Conservation (phyloP, 2,888 invertebrate genomes). For the Charanyca ferruginea region DNA sequence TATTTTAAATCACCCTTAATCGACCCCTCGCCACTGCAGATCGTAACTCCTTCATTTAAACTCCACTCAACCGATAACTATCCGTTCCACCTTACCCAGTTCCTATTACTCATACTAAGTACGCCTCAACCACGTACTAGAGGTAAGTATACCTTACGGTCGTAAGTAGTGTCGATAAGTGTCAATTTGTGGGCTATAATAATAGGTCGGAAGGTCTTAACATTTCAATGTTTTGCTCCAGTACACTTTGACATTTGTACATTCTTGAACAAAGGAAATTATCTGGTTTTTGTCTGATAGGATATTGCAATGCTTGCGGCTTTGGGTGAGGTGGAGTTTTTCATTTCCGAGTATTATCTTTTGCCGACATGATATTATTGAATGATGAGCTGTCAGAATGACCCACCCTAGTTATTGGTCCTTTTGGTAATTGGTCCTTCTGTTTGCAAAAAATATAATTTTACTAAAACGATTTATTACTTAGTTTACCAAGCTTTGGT, state of each 20-base stretch:
- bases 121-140: conserved; percentile 13
- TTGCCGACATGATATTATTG: too few relatives aligned
- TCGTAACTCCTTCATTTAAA: conserved; percentile 23
- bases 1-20: conserved; percentile 8
- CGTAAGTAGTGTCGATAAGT: conserved; percentile 43
- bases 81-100: conserved; percentile 9
- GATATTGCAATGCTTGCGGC: not conserved
- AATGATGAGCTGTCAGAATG: too few relatives aligned
- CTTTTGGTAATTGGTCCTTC: not conserved
- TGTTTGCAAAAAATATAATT: not conserved
- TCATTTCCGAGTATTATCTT: not conserved
- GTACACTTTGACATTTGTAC: conserved; percentile 45
- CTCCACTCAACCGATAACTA: conserved; percentile 11
- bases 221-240: conserved; percentile 55
- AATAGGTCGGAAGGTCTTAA: conserved; percentile 45
- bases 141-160: conserved; percentile 28
- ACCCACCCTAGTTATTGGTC: too few relatives aligned
- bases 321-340: not conserved
- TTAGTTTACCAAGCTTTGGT: not conserved
- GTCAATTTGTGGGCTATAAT: conserved; percentile 54
- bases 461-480: too few relatives aligned
- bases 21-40: not conserved
- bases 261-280: conserved; percentile 28
- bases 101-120: conserved; percentile 34
- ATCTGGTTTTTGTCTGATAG: not conserved